phyloP scores from a whole-genome alignment of 1,140 invertebrate species.

The Drosophila yakuba region DNA sequence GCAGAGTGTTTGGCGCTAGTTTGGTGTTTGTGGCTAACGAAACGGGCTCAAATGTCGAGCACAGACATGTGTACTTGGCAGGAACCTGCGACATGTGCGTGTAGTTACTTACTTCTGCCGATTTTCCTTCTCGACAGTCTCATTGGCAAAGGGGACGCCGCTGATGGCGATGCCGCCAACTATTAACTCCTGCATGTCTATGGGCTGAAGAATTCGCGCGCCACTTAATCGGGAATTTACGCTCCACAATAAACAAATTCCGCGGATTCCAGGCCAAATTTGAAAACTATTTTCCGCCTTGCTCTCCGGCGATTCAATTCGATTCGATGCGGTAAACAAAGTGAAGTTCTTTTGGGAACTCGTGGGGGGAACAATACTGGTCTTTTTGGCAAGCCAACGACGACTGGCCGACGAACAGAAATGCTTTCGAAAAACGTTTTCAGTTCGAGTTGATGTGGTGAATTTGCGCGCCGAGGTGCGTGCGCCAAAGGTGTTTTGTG shows the following conservation, averaged over 20 bases:
- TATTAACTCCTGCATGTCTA: conserved; percentile 74
- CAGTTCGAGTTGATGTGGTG: conserved; percentile 52
- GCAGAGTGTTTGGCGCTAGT: conserved; percentile 10
- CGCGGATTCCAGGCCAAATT: conserved; percentile 62
- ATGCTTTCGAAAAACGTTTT: conserved; percentile 58
- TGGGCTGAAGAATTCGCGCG: conserved; percentile 36
- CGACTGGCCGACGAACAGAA: conserved; percentile 61
- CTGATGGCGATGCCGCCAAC: conserved; percentile 25
- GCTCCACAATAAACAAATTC: conserved; percentile 70
- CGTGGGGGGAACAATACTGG: conserved; percentile 7
- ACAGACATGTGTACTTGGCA: conserved; percentile 8
- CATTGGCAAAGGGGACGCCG: conserved; percentile 35
- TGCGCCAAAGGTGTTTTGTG: conserved; percentile 51
- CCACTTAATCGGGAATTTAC: conserved; percentile 50
- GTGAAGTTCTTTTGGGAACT: conserved; percentile 19
- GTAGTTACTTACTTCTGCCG: conserved; percentile 44
- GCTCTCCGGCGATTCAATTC: conserved; percentile 7
- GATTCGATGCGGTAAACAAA: conserved; percentile 55
- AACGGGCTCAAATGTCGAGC: conserved; percentile 25
- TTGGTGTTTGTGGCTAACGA: conserved; percentile 20
- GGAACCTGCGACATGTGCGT: conserved; percentile 2
- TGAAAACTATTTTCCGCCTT: conserved; percentile 53
- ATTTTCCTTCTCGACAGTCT: conserved; percentile 41
- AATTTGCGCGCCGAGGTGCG: conserved; percentile 53
- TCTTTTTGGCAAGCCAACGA: conserved; percentile 54